Evolutionary conservation across 2,888 invertebrate genomes (phyloP).

Genomic region (Pterobdella sp.): DNA sequence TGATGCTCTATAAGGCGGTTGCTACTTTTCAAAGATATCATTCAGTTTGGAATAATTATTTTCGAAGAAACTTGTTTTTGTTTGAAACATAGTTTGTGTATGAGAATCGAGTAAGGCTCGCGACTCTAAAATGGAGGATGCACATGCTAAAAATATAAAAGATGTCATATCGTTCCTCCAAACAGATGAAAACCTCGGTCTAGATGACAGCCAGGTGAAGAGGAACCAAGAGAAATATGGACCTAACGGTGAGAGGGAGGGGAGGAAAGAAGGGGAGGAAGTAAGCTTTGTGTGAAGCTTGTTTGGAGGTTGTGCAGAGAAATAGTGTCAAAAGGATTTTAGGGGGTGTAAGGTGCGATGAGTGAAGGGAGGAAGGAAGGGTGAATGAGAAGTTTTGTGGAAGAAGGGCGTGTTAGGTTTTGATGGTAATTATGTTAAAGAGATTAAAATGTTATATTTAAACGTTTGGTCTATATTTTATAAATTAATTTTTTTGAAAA

Average conservation of each 20-base stretch:
- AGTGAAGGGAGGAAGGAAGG: too few relatives aligned
- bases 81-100: too few relatives aligned
- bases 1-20: constrained; percentile 1
- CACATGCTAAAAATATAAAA: constrained; percentile 52
- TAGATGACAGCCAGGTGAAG: constrained; percentile 83
- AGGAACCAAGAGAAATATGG: constrained; percentile 96
- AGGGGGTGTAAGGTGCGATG: too few relatives aligned
- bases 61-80: neutral
- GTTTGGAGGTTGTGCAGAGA: neutral
- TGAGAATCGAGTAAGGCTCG: too few relatives aligned
- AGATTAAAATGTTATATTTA: too few relatives aligned
- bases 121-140: constrained; percentile 44
- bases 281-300: too few relatives aligned
- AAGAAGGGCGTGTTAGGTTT: too few relatives aligned
- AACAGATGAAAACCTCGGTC: constrained; percentile 79
- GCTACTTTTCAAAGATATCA: neutral
- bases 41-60: neutral
- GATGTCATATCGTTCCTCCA: constrained; percentile 82
- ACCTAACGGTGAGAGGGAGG: constrained; percentile 97
- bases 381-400: too few relatives aligned
- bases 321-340: neutral
- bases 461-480: too few relatives aligned
- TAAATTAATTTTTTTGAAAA: too few relatives aligned
- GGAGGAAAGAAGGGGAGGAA: too few relatives aligned
- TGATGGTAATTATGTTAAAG: too few relatives aligned